Conservation (phyloP, 1,140 invertebrate genomes). For the Amphibalanus amphitrite region DNA sequence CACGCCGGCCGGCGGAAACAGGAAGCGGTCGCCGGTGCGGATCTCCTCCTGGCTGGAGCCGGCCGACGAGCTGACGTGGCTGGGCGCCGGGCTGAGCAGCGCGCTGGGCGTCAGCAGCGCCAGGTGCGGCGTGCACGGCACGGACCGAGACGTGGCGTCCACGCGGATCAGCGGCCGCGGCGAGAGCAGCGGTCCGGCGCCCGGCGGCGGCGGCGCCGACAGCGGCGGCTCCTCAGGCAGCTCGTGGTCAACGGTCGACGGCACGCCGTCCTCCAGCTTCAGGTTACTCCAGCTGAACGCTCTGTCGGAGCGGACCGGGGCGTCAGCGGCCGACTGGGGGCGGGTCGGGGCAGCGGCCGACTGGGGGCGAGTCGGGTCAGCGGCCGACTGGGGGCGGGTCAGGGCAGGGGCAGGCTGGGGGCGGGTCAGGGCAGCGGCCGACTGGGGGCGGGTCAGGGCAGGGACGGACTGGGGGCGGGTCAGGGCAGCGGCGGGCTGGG, state of each 20-base stretch:
- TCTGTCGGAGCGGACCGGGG: neutral
- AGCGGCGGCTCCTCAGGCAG: conserved; percentile 17
- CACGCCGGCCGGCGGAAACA: neutral
- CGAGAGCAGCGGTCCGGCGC: conserved; percentile 14
- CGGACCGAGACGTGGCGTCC: conserved; percentile 19
- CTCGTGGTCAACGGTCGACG: conserved; percentile 6
- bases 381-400: no score
- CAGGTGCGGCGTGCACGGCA: neutral
- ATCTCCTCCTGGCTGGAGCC: conserved; percentile 20
- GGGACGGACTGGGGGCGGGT: no score
- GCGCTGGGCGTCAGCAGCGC: conserved; percentile 17
- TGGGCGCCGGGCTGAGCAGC: conserved; percentile 22
- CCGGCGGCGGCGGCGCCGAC: neutral
- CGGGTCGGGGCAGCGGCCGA: no score
- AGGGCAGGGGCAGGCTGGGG: no score
- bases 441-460: no score
- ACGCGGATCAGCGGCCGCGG: conserved; percentile 17
- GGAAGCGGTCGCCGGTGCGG: neutral
- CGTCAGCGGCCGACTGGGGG: no score
- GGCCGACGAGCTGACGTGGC: conserved; percentile 25
- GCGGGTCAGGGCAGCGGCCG: no score
- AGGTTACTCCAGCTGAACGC: neutral
- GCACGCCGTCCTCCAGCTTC: neutral
- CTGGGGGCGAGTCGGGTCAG: no score
- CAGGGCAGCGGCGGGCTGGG: no score